Percentiles rank a stretch among this genome's conserved stretches.
Evolutionary conservation across 1,140 invertebrate species (phyloP).

Genomic region (Trachymyrmex septentrionalis): DNA sequence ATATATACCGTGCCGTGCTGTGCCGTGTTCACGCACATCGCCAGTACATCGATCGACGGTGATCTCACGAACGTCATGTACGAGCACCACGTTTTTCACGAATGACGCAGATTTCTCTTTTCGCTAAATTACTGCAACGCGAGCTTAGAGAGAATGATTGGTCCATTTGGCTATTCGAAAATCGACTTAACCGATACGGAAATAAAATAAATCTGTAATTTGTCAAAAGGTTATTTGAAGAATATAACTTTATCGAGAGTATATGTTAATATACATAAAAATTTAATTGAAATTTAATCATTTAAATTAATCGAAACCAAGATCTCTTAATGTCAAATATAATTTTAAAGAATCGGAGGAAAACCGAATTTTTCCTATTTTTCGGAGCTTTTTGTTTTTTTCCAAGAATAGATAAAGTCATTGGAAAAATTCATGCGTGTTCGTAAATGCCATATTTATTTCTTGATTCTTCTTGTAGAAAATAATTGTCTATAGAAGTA

Average conservation of each 20-base stretch:
- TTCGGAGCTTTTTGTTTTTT: too few relatives aligned
- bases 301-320: background rate
- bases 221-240: background rate
- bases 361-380: too few relatives aligned
- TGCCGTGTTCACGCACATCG: conserved; percentile 31
- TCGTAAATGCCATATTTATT: too few relatives aligned
- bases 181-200: background rate
- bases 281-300: conserved; percentile 1
- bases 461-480: too few relatives aligned
- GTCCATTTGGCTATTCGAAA: background rate
- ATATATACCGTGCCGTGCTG: conserved; percentile 26
- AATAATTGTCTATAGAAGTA: too few relatives aligned
- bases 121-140: background rate
- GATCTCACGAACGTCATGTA: conserved; percentile 52
- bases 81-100: background rate
- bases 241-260: background rate
- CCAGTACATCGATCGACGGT: conserved; percentile 38
- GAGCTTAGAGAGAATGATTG: background rate
- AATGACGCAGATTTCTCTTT: conserved; percentile 24
- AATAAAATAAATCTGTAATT: background rate
- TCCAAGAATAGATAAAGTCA: too few relatives aligned
- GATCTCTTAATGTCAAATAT: too few relatives aligned
- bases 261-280: background rate
- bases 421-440: too few relatives aligned
- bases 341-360: too few relatives aligned